Percentiles rank a stretch among this genome's conserved stretches.
Evolutionary conservation across 2,888 invertebrate species (phyloP).

Genomic region (Smittia sp.): DNA sequence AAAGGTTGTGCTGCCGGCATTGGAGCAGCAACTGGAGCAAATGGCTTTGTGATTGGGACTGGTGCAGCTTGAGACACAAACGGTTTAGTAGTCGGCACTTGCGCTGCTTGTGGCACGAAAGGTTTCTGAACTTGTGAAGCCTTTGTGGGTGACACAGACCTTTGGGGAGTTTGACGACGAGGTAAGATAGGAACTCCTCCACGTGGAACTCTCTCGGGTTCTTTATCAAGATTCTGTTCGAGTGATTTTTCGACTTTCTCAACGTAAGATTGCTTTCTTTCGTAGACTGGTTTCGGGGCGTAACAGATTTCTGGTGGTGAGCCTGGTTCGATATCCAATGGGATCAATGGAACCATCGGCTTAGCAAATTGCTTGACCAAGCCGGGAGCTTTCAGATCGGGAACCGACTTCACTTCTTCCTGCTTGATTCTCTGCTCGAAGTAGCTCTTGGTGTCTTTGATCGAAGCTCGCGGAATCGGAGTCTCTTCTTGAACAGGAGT

Average conservation of each 20-base stretch:
- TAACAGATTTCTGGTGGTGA: slow-evolving; percentile 67
- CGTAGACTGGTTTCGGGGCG: slow-evolving; percentile 56
- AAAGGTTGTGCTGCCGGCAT: slow-evolving; percentile 51
- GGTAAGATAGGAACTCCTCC: slow-evolving; percentile 59
- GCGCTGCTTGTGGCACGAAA: neutral
- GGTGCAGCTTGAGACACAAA: slow-evolving; percentile 47
- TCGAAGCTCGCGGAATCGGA: slow-evolving; percentile 47
- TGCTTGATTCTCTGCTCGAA: slow-evolving; percentile 46
- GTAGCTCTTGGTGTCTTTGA: slow-evolving; percentile 47
- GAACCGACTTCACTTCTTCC: slow-evolving; percentile 42
- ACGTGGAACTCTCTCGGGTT: slow-evolving; percentile 57
- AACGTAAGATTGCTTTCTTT: slow-evolving; percentile 57
- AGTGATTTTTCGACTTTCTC: slow-evolving; percentile 59
- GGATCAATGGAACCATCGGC: slow-evolving; percentile 55
- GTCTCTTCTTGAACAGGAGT: slow-evolving; percentile 46
- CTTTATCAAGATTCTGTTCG: slow-evolving; percentile 56
- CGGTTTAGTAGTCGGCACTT: slow-evolving; percentile 46
- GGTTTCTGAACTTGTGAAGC: slow-evolving; percentile 46
- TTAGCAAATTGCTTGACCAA: slow-evolving; percentile 55
- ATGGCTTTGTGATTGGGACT: slow-evolving; percentile 45
- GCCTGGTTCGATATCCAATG: slow-evolving; percentile 59
- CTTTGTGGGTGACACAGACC: slow-evolving; percentile 51
- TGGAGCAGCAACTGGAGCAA: neutral
- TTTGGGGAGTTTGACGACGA: slow-evolving; percentile 47
- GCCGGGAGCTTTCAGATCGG: slow-evolving; percentile 55